Conservation (phyloP, 2,113 vertebrate genomes). For the Tragulus kanchil region DNA sequence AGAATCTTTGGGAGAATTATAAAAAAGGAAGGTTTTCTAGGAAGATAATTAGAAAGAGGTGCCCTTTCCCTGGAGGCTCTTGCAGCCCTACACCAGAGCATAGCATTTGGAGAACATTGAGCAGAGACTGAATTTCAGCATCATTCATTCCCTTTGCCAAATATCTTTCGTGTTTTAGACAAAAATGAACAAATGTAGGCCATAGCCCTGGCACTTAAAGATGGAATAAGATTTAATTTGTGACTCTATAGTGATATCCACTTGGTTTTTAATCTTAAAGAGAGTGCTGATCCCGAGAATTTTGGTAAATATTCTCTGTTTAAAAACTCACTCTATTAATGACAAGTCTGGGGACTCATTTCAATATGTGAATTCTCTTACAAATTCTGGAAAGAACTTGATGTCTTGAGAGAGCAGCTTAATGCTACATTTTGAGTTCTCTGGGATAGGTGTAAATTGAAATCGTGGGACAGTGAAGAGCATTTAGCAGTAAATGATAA, state of each 20-base stretch:
- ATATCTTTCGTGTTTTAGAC: not conserved
- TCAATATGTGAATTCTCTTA: not conserved
- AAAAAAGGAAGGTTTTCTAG: not conserved
- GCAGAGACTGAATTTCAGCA: not conserved
- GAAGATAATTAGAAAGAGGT: conserved; percentile 18
- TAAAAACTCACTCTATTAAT: conserved; percentile 38
- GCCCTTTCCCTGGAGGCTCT: not conserved
- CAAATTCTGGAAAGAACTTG: conserved; percentile 16
- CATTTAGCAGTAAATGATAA: conserved; percentile 1
- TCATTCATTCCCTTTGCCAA: not conserved
- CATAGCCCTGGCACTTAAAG: not conserved
- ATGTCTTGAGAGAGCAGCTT: conserved; percentile 10
- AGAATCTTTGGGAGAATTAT: not conserved
- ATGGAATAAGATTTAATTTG: conserved; percentile 36
- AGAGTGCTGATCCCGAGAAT: not conserved
- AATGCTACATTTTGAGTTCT: not conserved
- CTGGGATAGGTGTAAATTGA: not conserved
- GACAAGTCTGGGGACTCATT: not conserved
- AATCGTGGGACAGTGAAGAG: not conserved
- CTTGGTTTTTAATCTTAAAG: conserved; percentile 45
- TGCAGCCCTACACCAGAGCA: not conserved
- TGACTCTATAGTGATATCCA: not conserved
- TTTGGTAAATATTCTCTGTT: not conserved
- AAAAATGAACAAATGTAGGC: not conserved
- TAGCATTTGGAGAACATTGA: not conserved